A percentile compares a stretch with the other conserved stretches of the same genome.
Conservation (phyloP, 1,140 invertebrate genomes). For the Nasonia vitripennis region DNA sequence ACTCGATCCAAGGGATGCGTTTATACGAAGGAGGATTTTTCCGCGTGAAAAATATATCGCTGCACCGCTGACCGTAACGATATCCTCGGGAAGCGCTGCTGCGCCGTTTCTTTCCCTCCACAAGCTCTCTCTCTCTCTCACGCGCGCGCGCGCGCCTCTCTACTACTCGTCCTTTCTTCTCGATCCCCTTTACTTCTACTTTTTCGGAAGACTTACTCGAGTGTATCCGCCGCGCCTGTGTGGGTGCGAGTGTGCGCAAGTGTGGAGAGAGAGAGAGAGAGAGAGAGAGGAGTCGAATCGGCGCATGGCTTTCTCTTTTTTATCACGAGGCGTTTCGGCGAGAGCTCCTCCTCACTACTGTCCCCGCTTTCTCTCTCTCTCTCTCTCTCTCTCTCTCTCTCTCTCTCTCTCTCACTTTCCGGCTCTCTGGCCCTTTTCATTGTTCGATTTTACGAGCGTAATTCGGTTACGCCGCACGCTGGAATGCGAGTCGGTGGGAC, state of each 20-base stretch:
- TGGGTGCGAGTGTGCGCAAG: background rate
- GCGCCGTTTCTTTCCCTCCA: background rate
- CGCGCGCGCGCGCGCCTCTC: background rate
- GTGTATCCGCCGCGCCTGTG: background rate
- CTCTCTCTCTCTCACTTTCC: background rate
- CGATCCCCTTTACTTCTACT: background rate
- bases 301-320: constrained; percentile 16
- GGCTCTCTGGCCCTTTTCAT: constrained; percentile 12
- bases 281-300: no score
- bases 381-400: background rate
- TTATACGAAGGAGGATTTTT: background rate
- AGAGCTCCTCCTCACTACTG: background rate
- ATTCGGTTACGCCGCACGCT: constrained; percentile 27
- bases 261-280: background rate
- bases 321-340: background rate
- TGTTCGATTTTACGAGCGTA: constrained; percentile 27
- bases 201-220: background rate
- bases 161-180: background rate
- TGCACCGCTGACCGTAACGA: constrained; percentile 20
- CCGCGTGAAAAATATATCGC: constrained; percentile 7
- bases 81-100: background rate
- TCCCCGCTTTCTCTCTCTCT: background rate
- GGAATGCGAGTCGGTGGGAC: background rate
- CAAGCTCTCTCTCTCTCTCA: background rate
- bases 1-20: background rate